These are phyloP conservation scores for Drosophila pectinifera DNA, from an alignment of 1,140 invertebrate species.

Conservation along the genomic window DNA sequence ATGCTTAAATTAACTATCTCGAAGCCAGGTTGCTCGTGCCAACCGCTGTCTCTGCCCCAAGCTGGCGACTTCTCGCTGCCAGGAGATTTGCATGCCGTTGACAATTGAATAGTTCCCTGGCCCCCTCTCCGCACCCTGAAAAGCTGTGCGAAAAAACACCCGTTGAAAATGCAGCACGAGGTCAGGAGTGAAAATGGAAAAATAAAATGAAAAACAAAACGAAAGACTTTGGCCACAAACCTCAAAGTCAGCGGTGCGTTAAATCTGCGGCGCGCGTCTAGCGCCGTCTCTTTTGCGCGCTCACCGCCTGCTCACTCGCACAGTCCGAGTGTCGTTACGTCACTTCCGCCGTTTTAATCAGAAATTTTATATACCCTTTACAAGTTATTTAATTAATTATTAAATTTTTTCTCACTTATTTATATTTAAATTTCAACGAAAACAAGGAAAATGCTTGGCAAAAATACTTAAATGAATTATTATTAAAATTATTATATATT, in stretches of 20 bases:
- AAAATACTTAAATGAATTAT: background rate
- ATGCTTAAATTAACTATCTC: too few relatives aligned
- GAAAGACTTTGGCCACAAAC: conserved; percentile 79
- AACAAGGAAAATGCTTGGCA: too few relatives aligned
- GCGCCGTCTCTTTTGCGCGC: background rate
- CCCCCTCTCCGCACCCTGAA: background rate
- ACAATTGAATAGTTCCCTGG: conserved; percentile 13
- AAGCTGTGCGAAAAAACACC: conserved; percentile 13
- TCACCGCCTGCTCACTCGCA: conserved; percentile 6
- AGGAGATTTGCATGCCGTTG: conserved; percentile 29
- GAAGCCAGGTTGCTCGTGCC: conserved; percentile 5
- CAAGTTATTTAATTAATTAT: background rate
- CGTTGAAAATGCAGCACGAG: conserved; percentile 66
- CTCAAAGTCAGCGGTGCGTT: conserved; percentile 62
- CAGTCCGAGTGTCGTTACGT: conserved; percentile 47
- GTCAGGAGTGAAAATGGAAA: conserved; percentile 38
- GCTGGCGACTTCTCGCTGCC: background rate
- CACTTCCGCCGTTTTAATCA: conserved; percentile 44
- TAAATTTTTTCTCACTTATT: too few relatives aligned
- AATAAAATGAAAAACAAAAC: conserved; percentile 45
- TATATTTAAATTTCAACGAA: too few relatives aligned
- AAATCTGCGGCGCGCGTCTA: conserved; percentile 48
- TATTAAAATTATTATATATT: too few relatives aligned
- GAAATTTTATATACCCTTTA: background rate
- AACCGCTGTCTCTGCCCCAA: background rate